phyloP scores from a whole-genome alignment of 1,140 invertebrate species.

The Leptoteleia sp. region DNA sequence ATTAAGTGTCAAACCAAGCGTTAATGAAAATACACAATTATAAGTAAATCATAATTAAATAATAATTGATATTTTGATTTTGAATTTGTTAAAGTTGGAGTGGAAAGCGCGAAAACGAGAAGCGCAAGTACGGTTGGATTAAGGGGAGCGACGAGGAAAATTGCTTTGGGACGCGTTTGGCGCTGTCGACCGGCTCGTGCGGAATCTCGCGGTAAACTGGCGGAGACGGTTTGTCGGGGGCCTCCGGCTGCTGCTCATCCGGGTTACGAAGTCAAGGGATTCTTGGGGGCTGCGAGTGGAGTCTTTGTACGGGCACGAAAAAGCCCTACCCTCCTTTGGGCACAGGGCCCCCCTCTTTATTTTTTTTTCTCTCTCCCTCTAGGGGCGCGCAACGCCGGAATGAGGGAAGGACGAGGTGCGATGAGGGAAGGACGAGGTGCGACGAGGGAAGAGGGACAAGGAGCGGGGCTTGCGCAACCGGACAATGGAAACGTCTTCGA shows the following conservation, averaged over 20 bases:
- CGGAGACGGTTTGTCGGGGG: conserved; percentile 70
- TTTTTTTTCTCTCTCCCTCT: no score
- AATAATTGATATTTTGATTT: no score
- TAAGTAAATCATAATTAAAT: no score
- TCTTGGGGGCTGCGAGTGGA: conserved; percentile 71
- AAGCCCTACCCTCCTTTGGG: conserved; percentile 75
- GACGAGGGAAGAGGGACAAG: conserved; percentile 31
- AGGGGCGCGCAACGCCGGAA: conserved; percentile 63
- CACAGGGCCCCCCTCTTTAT: conserved; percentile 62
- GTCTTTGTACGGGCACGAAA: conserved; percentile 75
- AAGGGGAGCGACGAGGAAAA: no score
- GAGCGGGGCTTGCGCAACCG: conserved; percentile 28
- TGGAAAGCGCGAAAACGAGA: no score
- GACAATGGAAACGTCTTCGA: conserved; percentile 76
- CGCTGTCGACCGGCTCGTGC: conserved; percentile 61
- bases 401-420: no score
- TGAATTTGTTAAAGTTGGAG: no score
- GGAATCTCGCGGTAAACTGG: conserved; percentile 77
- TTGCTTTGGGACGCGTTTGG: no score
- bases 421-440: no score
- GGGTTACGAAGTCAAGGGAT: conserved; percentile 78
- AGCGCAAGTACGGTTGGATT: no score
- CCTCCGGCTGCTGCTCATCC: conserved; percentile 75
- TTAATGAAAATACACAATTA: no score
- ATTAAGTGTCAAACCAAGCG: no score